Conservation (phyloP, 2,888 invertebrate species). For the Drosophila multiciliata region DNA sequence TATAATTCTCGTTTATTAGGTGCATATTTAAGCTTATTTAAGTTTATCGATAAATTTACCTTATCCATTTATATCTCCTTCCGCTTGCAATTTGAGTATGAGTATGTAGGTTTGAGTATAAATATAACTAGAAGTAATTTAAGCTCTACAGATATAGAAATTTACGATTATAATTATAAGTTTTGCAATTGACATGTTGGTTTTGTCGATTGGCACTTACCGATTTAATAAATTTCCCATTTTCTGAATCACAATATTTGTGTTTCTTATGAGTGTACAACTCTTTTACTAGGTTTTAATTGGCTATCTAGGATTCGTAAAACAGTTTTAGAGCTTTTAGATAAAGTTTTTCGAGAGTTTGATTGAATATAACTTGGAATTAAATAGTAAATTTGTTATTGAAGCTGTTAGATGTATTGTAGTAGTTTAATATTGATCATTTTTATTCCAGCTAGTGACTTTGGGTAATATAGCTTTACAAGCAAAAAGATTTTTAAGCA, state of each 20-base stretch:
- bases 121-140: background rate
- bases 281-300: background rate
- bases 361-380: background rate
- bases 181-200: background rate
- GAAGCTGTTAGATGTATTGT: background rate
- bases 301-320: background rate
- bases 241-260: background rate
- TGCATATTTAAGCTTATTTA: background rate
- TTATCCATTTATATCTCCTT: background rate
- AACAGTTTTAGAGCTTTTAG: background rate
- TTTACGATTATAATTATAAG: background rate
- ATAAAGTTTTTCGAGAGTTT: background rate
- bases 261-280: background rate
- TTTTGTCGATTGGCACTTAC: background rate
- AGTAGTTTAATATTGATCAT: background rate
- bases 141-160: too few species aligned
- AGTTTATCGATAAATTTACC: background rate
- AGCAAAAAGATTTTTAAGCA: background rate
- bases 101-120: background rate
- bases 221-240: background rate
- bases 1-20: background rate
- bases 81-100: background rate
- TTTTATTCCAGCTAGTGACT: background rate
- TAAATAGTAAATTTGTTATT: background rate
- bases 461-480: too few species aligned